Percentiles rank a stretch among this genome's conserved stretches.
phyloP scores from a whole-genome alignment of 2,797 vertebrate genomes.

The Leuciscus waleckii region DNA sequence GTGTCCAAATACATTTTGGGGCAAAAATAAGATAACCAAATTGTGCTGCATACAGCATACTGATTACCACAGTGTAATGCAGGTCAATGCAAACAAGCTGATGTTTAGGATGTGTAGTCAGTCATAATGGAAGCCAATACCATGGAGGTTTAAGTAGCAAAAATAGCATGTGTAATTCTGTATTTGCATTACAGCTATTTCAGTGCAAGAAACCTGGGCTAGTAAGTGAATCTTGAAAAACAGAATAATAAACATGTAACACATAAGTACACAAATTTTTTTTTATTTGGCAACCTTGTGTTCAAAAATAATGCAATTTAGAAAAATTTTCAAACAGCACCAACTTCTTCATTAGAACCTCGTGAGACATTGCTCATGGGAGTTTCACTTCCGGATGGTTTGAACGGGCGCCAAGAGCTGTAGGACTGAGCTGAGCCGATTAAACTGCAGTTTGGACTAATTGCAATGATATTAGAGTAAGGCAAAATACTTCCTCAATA shows the following conservation, averaged over 20 bases:
- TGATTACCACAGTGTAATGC: background rate
- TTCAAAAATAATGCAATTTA: slow-evolving; percentile 29
- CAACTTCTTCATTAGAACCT: slow-evolving; percentile 27
- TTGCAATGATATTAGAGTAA: background rate
- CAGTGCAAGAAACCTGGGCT: background rate
- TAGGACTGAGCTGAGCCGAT: too few species aligned
- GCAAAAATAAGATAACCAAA: too few species aligned
- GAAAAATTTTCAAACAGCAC: slow-evolving; percentile 23
- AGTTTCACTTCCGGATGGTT: slow-evolving; percentile 14
- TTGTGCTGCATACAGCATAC: background rate
- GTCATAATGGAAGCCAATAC: background rate
- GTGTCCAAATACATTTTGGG: background rate
- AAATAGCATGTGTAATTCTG: background rate
- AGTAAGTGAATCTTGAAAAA: background rate
- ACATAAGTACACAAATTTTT: too few species aligned
- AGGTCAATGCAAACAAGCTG: background rate
- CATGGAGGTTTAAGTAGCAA: background rate
- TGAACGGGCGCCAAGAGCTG: background rate
- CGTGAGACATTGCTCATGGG: slow-evolving; percentile 3
- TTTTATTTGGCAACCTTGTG: slow-evolving; percentile 12
- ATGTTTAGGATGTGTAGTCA: background rate
- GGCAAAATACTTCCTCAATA: background rate
- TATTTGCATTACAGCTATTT: background rate
- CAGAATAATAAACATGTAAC: background rate
- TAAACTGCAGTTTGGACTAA: background rate